Base-by-base conservation (phyloP, 2,888 invertebrate genomes). In the Scaptomyza cyrtandrae region DNA sequence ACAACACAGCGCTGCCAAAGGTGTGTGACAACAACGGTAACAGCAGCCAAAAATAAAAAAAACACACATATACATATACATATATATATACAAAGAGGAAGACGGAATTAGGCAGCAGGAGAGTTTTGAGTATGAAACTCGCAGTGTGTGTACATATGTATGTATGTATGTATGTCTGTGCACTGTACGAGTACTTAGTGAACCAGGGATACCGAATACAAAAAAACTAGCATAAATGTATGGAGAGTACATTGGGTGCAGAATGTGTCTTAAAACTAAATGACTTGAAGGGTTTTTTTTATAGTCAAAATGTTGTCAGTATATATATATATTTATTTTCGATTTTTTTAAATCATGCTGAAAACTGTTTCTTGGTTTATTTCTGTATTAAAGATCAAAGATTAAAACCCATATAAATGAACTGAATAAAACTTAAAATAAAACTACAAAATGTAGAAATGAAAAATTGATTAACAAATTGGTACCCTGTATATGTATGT, bases 11-110 rank as follows among this genome's bases (percentile, higher is more conserved):
- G 33, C 62, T 48, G 48, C 29, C 50, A 69, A 74, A 75, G 75
- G 64, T 77, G 67, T 77, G 71, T 59, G 56, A 50, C 82, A 58
- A 71, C 69, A 70, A 52, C 61, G 57, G 45, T 49, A 49, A 49
- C 60, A 60, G 19, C 46, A 53, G 37, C n/a, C 58, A 66, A 50
- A 58, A 67, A 55, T 35, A 70, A 49, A 50, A 58, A 49, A 39
- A 0, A 37, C 6, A 37, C 7, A 27, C 27, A 27, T 29, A 4
- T 1, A 29, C 7, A 35, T 13, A 13, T 4, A 35, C 2, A n/a
- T 4, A 35, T 6, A n/a, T 1, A 45, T 37, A 35, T 19, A 35
- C 33, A 33, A 31, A 33, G 16, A 37, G 33, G 29, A 29, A 37
- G 35, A 49, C 63, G 43, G 41, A 49, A 45, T 41, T 31, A 58